phyloP scores from a whole-genome alignment of 2,888 invertebrate species.

The Frankliniella fusca region DNA sequence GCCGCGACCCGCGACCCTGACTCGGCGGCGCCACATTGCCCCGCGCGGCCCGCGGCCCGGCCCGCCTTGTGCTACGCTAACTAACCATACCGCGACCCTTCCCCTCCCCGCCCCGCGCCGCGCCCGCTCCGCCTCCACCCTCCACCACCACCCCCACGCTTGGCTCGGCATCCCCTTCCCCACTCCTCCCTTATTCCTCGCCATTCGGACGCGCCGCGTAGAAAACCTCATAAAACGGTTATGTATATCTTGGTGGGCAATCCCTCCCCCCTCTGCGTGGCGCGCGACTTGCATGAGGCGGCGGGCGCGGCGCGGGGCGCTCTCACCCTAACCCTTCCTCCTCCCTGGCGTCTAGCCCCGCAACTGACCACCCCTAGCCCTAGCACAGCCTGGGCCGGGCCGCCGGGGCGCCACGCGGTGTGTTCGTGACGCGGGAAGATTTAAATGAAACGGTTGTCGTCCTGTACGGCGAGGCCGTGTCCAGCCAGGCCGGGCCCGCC shows the following conservation, averaged over 20 bases:
- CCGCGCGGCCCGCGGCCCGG: background rate
- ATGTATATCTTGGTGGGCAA: background rate
- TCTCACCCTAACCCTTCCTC: too few species aligned
- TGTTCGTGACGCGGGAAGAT: too few species aligned
- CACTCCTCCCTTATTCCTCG: background rate
- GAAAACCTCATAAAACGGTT: conserved; percentile 20
- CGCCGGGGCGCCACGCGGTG: too few species aligned
- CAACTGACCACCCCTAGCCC: too few species aligned
- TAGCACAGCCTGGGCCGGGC: too few species aligned
- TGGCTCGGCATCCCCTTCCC: background rate
- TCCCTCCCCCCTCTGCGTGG: background rate
- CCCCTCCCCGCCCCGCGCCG: background rate
- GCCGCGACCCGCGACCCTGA: background rate
- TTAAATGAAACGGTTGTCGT: too few species aligned
- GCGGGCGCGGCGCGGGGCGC: too few species aligned
- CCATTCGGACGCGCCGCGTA: background rate
- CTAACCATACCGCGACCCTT: background rate
- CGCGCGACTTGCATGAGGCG: too few species aligned
- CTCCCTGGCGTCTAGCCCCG: too few species aligned
- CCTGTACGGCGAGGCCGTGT: too few species aligned
- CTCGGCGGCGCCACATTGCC: conserved; percentile 1
- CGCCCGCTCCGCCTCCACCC: background rate
- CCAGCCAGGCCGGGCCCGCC: too few species aligned
- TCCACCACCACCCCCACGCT: background rate
- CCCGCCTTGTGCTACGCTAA: background rate